These are phyloP conservation scores for Glossosoma conforme DNA, from an alignment of 1,140 invertebrate species.

Conservation along the genomic window DNA sequence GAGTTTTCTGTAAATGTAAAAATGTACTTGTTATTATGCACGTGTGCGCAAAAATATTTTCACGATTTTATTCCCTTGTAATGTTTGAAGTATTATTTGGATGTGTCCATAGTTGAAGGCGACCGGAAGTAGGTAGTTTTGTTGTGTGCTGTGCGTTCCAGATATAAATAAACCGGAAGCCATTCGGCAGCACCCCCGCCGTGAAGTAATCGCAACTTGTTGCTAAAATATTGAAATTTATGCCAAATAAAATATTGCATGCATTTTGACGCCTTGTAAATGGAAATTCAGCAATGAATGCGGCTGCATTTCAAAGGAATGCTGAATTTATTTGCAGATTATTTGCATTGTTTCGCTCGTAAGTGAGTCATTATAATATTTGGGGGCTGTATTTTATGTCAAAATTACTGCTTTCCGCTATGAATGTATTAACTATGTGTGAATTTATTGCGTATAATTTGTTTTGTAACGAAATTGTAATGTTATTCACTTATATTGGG, in stretches of 20 bases:
- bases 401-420: too few species aligned
- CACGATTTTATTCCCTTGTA: background rate
- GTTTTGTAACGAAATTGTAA: too few species aligned
- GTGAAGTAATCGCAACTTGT: slow-evolving; percentile 19
- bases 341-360: background rate
- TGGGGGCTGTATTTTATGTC: too few species aligned
- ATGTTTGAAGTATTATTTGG: background rate
- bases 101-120: background rate
- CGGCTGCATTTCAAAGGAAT: slow-evolving; percentile 9
- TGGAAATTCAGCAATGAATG: slow-evolving; percentile 21
- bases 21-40: too few species aligned
- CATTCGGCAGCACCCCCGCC: slow-evolving; percentile 9
- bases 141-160: slow-evolving; percentile 11
- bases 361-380: slow-evolving; percentile 1
- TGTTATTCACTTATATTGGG: too few species aligned
- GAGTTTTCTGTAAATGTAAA: too few species aligned
- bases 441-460: too few species aligned
- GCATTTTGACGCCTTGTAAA: slow-evolving; percentile 28
- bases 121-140: background rate
- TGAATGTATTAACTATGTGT: too few species aligned
- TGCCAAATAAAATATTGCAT: slow-evolving; percentile 29
- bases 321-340: slow-evolving; percentile 7
- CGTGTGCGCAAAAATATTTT: background rate
- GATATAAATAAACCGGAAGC: slow-evolving; percentile 24
- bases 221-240: slow-evolving; percentile 29